Base-by-base conservation (phyloP, 2,113 vertebrate genomes). In the Colius striatus region DNA sequence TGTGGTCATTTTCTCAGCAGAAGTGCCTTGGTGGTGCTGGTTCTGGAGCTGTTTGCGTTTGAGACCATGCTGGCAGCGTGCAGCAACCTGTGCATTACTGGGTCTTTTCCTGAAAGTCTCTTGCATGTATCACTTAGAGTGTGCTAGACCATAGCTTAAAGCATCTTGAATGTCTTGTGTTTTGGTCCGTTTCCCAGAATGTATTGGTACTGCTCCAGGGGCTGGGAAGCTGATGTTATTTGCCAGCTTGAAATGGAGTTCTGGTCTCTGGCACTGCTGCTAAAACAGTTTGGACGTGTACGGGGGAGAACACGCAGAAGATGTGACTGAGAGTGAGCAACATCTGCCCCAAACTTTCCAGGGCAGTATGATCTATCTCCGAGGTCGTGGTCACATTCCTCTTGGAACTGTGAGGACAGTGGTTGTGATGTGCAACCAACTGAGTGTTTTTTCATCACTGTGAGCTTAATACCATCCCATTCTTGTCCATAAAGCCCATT, bases 31-130 rank as follows among this genome's bases (percentile, higher is more conserved):
- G 4, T 29, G 70, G 26, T 43, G 61, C 7, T 73, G 26, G n/a
- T 14, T 71, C 10, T 17, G 43, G 53, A 87, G 55, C 47, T 2
- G 3, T 54, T 68, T 32, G 20, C 48, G 5, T 25, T 25, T 1
- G 4, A 58, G 68, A 48, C 50, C 0, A 0, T 21, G 41, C 30
- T 60, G 3, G 22, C 50, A 47, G 27, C 0, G 0, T 47, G 51
- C 57, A 51, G 7, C 41, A 51, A 43, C 55, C 29, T 53, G 27
- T 68, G 43, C 19, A 1, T 79, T 57, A 50, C 66, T 36, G 48
- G 62, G 41, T 47, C 22, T 90, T 61, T 47, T 43, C 43, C 54
- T 89, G 27, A 23, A 77, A 78, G 50, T 22, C 27, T 81, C 51
- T 60, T 67, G 16, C 5, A 5, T 10, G 20, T 45, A 13, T 11